Conservation (phyloP, 2,888 invertebrate species). For the Lasioglossum calceatum region DNA sequence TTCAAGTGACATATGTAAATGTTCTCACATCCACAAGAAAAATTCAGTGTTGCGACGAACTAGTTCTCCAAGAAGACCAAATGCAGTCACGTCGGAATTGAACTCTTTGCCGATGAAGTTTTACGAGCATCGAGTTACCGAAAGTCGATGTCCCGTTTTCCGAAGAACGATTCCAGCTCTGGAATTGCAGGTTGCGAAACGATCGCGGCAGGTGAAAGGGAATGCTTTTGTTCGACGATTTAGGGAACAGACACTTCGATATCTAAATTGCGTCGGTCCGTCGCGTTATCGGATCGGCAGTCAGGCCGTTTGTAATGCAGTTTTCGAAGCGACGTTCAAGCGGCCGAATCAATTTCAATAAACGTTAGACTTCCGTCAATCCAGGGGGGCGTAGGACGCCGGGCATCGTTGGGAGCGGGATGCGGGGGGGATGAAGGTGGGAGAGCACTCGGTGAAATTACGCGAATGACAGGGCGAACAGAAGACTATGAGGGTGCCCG, state of each 20-base stretch:
- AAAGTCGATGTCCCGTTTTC: not conserved
- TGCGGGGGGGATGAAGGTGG: not conserved
- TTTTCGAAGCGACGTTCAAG: conserved; percentile 7
- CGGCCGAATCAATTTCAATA: conserved; percentile 32
- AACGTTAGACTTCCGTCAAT: conserved; percentile 27
- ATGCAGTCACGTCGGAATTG: not conserved
- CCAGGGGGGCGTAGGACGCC: not conserved
- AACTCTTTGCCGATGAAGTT: not conserved
- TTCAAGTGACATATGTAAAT: not conserved
- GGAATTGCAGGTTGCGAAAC: not conserved
- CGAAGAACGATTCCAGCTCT: not conserved
- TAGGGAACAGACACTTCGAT: conserved; percentile 7
- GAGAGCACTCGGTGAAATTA: conserved; percentile 35
- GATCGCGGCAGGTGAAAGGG: not conserved
- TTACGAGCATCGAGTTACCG: not conserved
- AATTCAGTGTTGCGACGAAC: not conserved
- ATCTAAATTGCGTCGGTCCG: conserved; percentile 12
- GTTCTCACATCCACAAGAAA: not conserved
- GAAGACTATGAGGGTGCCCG: not conserved
- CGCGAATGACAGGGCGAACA: conserved; percentile 29
- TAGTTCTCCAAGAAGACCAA: not conserved
- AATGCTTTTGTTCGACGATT: conserved; percentile 6
- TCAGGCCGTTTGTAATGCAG: not conserved
- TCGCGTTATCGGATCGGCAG: conserved; percentile 8
- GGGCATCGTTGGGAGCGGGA: not conserved